Evolutionary conservation across 2,888 invertebrate genomes (phyloP), one percentile per base, ranked within the genome.

Genomic region (Pelosia muscerda): DNA sequence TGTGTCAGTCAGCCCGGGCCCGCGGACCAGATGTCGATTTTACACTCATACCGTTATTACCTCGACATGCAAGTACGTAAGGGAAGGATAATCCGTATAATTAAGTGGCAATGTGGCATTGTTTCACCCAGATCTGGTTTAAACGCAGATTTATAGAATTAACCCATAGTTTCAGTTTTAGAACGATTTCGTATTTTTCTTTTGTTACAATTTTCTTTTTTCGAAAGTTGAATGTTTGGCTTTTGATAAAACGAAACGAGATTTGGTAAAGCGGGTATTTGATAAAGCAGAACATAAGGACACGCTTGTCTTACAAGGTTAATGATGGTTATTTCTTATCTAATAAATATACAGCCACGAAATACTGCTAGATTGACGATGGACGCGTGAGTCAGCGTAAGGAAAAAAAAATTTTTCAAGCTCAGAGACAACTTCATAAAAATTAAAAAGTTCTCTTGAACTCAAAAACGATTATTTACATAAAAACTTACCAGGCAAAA

Each of bases 1-100:
- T 78, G 74, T 79, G 81, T 70, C 81, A 81, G 82, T 79, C 81
- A 78, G 77, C n/a, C 34, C 62, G 59, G 77, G 84, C 82, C 75
- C 89, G 91, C 84, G 81, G 77, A 85, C 91, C 92, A 92, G 90
- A 92, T 92, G 92, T 86, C 86, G 87, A 79, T 78, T 85, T 83
- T 81, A 78, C 76, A 76, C 82, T 74, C 82, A 78, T 85, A 81
- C 87, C 81, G 84, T 88, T 88, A 88, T 88, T 89, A 89, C 73
- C 82, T 77, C 74, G 85, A 86, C 82, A 84, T 78, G 82, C 78
- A 75, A 80, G 74, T 77, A 74, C 72, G 76, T 74, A 78, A 73
- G 74, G 76, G 75, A 84, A 85, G 79, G 86, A 84, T 90, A 89
- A 88, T 87, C 84, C 81, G 70, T 86, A 83, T 86, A 88, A 89